phyloP scores from a whole-genome alignment of 2,888 invertebrate genomes.

The Hoplodrina ambigua region DNA sequence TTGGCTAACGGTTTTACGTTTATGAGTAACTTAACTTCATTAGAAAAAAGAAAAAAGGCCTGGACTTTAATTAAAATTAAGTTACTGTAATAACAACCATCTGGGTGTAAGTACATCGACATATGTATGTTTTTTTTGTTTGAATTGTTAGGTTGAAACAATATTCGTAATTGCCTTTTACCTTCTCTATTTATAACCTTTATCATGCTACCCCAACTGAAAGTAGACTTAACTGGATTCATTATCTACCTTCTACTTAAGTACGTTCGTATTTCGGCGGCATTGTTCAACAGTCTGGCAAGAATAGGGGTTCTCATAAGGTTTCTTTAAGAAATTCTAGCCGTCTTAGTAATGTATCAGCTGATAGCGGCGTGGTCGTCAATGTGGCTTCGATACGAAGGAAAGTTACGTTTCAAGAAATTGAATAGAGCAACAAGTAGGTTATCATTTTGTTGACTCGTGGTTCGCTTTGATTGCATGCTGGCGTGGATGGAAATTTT shows the following conservation, averaged over 20 bases:
- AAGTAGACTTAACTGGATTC: constrained; percentile 22
- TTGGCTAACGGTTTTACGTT: constrained; percentile 7
- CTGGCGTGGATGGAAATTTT: constrained; percentile 13
- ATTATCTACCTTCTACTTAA: constrained; percentile 15
- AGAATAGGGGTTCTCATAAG: constrained; percentile 46
- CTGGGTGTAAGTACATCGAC: neutral
- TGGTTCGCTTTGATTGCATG: constrained; percentile 33
- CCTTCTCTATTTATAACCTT: neutral
- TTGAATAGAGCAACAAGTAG: constrained; percentile 54
- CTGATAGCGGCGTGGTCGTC: constrained; percentile 68
- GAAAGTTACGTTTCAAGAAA: constrained; percentile 67
- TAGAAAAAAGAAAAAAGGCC: constrained; percentile 7
- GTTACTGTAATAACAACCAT: neutral
- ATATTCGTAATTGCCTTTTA: neutral
- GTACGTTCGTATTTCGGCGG: constrained; percentile 35
- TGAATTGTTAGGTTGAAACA: too few species aligned
- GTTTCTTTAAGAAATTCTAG: constrained; percentile 62
- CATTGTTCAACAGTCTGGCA: constrained; percentile 25
- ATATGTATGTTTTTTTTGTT: too few species aligned
- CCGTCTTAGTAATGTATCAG: constrained; percentile 66
- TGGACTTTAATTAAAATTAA: neutral
- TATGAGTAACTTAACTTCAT: constrained; percentile 6
- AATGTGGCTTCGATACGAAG: constrained; percentile 70
- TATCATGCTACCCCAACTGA: neutral
- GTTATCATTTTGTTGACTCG: constrained; percentile 49